Percentiles rank a stretch among this genome's conserved stretches.
phyloP scores from a whole-genome alignment of 2,113 vertebrate genomes.

The Trichechus manatus region DNA sequence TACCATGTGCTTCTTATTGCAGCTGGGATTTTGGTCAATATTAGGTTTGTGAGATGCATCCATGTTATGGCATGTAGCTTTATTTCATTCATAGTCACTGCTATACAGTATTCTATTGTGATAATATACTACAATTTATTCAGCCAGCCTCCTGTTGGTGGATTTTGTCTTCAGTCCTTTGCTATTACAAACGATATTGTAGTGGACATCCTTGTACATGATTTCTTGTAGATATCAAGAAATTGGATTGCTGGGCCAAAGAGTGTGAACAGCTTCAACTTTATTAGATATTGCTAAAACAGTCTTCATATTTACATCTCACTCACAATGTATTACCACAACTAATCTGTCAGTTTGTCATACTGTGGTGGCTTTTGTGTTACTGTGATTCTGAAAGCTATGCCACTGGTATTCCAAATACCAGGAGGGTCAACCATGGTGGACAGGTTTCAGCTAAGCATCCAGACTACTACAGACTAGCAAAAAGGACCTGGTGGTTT shows the following conservation, averaged over 20 bases:
- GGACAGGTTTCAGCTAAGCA: no score
- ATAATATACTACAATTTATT: background rate
- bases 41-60: background rate
- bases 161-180: background rate
- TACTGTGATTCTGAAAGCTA: no score
- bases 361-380: no score
- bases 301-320: background rate
- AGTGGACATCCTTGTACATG: background rate
- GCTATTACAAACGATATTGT: background rate
- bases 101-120: background rate
- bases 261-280: background rate
- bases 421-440: no score
- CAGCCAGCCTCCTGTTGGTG: background rate
- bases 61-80: background rate
- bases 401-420: no score
- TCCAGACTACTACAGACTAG: no score
- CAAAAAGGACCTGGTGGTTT: no score
- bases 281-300: background rate
- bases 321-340: background rate
- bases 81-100: background rate
- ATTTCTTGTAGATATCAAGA: background rate
- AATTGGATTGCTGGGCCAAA: background rate
- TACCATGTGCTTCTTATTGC: background rate
- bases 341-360: no score
- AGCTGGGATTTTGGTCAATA: background rate